Conservation (phyloP, 2,797 vertebrate species). For the Cercopithecus neglectus region DNA sequence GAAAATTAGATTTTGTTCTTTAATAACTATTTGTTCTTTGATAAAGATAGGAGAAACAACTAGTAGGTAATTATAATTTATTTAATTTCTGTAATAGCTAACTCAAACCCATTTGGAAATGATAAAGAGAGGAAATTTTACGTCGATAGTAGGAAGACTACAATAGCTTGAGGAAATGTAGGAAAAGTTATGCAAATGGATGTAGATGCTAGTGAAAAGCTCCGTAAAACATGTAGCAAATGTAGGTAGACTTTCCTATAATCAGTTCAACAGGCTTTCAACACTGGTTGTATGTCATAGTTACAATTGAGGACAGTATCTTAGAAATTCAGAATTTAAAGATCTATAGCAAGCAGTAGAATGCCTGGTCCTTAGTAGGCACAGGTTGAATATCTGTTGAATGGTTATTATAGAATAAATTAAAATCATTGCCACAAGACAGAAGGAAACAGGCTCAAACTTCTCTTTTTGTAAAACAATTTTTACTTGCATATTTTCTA, state of each 20-base stretch:
- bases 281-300: background rate
- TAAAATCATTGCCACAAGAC: background rate
- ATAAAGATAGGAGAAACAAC: background rate
- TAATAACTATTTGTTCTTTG: constrained; percentile 38
- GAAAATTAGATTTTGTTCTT: constrained; percentile 54
- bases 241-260: background rate
- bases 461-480: background rate
- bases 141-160: background rate
- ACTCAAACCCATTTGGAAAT: constrained; percentile 1
- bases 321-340: constrained; percentile 36
- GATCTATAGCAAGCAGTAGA: background rate
- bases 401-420: background rate
- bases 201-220: background rate
- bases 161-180: background rate
- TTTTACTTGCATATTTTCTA: background rate
- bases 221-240: background rate
- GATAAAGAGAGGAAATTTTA: background rate
- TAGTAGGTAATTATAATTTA: background rate
- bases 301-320: background rate
- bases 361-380: background rate
- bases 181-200: background rate
- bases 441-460: background rate
- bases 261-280: background rate
- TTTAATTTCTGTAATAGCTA: background rate
- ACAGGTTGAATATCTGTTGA: background rate